Percentiles rank a stretch among this genome's conserved stretches.
Conservation (phyloP, 2,113 vertebrate species). For the Archocentrus centrarchus region DNA sequence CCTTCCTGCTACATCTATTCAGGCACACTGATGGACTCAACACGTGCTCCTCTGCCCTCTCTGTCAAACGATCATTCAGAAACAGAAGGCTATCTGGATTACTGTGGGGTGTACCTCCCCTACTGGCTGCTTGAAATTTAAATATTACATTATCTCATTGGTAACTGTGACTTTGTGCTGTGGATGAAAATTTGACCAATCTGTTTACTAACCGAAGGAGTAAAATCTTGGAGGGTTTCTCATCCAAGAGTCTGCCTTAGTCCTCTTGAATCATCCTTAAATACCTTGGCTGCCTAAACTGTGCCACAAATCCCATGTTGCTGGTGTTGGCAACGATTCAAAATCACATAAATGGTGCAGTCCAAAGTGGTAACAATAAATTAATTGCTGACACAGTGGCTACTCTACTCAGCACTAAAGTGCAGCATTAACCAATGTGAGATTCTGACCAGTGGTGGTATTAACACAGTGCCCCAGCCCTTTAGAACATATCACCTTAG, state of each 20-base stretch:
- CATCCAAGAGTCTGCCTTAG: neutral
- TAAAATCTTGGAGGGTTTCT: neutral
- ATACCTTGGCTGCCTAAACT: neutral
- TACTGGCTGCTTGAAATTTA: constrained; percentile 28
- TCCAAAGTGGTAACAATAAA: neutral
- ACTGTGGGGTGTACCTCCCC: constrained; percentile 25
- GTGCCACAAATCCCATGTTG: neutral
- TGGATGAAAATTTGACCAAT: constrained; percentile 4
- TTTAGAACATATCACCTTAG: neutral
- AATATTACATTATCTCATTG: constrained; percentile 34
- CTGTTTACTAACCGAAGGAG: neutral
- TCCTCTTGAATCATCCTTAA: neutral
- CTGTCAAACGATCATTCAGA: constrained; percentile 54
- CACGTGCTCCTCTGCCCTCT: constrained; percentile 20
- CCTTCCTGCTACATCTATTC: constrained; percentile 35
- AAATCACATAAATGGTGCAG: neutral
- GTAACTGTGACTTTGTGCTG: constrained; percentile 14
- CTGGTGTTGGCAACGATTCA: neutral
- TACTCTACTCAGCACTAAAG: neutral
- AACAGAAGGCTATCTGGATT: constrained; percentile 29
- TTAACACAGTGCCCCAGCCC: neutral
- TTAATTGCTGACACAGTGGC: neutral
- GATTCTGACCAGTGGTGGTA: constrained; percentile 3
- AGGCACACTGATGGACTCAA: constrained; percentile 26
- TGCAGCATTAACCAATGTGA: neutral